phyloP scores from a whole-genome alignment of 2,113 vertebrate species.

The Myrmecophaga tridactyla region DNA sequence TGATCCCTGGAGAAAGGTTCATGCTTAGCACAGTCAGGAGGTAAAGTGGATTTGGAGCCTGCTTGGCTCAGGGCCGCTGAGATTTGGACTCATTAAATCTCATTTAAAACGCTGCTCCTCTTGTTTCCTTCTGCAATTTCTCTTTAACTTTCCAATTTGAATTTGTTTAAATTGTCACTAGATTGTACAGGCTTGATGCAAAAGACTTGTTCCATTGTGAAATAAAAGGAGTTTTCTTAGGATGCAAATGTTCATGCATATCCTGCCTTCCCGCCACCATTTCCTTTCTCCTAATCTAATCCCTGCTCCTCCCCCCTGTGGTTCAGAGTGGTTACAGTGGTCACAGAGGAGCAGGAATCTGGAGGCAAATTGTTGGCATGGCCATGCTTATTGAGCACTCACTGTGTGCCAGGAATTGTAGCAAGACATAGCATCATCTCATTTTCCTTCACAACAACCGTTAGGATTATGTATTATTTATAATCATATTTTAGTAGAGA shows the following conservation, averaged over 20 bases:
- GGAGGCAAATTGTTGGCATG: neutral
- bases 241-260: constrained; percentile 49
- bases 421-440: neutral
- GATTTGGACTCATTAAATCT: constrained; percentile 46
- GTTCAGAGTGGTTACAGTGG: neutral
- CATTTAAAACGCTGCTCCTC: neutral
- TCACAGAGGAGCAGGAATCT: neutral
- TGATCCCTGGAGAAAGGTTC: neutral
- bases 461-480: constrained; percentile 6
- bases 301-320: neutral
- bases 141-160: constrained; percentile 52
- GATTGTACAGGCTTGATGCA: constrained; percentile 37
- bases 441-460: too few relatives aligned
- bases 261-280: neutral
- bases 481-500: neutral
- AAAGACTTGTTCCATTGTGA: constrained; percentile 29
- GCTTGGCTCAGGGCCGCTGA: neutral
- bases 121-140: constrained; percentile 20
- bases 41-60: neutral
- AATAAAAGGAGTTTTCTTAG: constrained; percentile 45
- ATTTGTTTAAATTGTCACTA: constrained; percentile 45
- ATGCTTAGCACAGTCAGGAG: neutral
- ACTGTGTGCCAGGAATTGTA: neutral
- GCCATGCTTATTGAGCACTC: neutral
- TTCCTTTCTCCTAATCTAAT: neutral